Conservation (phyloP, 2,888 invertebrate genomes). For the Aphodius sticticus region DNA sequence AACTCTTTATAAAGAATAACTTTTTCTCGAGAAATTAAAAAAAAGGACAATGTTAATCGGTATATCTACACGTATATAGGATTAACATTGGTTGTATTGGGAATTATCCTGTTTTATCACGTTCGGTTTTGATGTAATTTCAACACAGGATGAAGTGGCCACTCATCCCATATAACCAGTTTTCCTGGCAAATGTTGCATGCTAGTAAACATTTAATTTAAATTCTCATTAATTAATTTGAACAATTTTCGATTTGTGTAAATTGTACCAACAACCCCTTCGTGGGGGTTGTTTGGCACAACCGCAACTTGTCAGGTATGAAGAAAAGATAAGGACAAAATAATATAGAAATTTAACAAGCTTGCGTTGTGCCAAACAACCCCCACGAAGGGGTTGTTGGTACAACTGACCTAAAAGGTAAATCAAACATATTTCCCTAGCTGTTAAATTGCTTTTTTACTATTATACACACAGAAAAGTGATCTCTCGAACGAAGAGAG, state of each 20-base stretch:
- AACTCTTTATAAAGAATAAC: too few species aligned
- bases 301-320: too few species aligned
- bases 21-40: too few species aligned
- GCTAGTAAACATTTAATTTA: neutral
- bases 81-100: neutral
- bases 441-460: too few species aligned
- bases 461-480: too few species aligned
- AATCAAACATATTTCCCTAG: too few species aligned
- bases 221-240: neutral
- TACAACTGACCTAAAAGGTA: too few species aligned
- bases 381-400: too few species aligned
- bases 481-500: too few species aligned
- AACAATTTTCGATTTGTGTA: neutral
- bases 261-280: neutral
- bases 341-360: too few species aligned
- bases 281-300: neutral
- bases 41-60: neutral
- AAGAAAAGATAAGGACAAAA: too few species aligned
- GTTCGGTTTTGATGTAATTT: neutral
- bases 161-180: neutral
- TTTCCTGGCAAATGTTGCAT: neutral
- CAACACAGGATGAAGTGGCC: neutral
- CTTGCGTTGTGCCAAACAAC: too few species aligned
- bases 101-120: neutral
- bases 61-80: neutral